These are phyloP conservation scores for Hippopotamus amphibius DNA, from an alignment of 2,113 vertebrate genomes.

Conservation along the genomic window DNA sequence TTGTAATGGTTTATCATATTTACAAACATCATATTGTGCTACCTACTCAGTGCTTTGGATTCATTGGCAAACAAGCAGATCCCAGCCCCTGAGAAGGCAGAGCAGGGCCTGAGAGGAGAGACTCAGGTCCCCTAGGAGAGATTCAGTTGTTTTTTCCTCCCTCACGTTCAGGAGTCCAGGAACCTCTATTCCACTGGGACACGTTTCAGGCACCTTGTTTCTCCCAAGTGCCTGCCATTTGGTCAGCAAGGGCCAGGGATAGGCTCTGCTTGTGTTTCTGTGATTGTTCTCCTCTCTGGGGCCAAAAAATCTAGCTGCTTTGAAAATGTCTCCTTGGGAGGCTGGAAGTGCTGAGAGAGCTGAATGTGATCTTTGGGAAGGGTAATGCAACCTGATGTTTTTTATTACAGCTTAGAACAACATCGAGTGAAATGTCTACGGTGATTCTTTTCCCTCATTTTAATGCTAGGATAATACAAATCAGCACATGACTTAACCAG, in stretches of 20 bases:
- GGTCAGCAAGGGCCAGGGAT: slow-evolving; percentile 47
- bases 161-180: slow-evolving; percentile 51
- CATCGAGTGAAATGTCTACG: slow-evolving; percentile 71
- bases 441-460: slow-evolving; percentile 70
- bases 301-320: slow-evolving; percentile 55
- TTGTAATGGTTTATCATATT: slow-evolving; percentile 86
- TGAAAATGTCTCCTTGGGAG: slow-evolving; percentile 67
- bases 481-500: slow-evolving; percentile 62
- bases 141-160: slow-evolving; percentile 69
- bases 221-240: not conserved
- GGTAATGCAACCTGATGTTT: slow-evolving; percentile 73
- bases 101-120: rapidly evolving
- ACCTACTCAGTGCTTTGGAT: slow-evolving; percentile 74
- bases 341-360: slow-evolving; percentile 53
- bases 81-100: not conserved
- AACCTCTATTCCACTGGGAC: not conserved
- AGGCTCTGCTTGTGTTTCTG: not conserved
- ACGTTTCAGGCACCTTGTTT: not conserved
- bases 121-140: not conserved
- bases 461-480: slow-evolving; percentile 72
- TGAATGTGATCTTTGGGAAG: slow-evolving; percentile 52
- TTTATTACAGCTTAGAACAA: slow-evolving; percentile 64
- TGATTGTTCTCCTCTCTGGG: slow-evolving; percentile 32
- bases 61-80: slow-evolving; percentile 77
- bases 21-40: slow-evolving; percentile 86